Base-by-base conservation (phyloP, 2,113 vertebrate species). In the Panurus biarmicus region DNA sequence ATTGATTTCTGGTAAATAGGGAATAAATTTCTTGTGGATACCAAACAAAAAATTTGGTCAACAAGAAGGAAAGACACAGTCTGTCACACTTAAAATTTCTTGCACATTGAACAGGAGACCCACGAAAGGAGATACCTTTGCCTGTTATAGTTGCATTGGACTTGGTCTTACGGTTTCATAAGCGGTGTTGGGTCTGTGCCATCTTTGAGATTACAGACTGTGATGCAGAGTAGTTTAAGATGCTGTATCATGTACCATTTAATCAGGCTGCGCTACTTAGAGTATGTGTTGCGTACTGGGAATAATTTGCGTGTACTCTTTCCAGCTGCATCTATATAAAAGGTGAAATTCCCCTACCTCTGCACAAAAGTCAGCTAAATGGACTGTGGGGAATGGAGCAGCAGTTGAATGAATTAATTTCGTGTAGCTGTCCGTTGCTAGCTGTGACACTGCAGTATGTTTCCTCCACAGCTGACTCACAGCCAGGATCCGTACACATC, bases 341-440 rank as follows among this genome's bases (percentile, higher is more conserved):
- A 95, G 85, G 94, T 97, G 95, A 96, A 96, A 97, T 96, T 97
- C 94, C 95, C 95, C 57, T 85, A 85, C n/a, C 87, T 80, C 94
- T 0, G 1, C 50, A 45, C 38, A 51, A 89, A 94, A 95, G 71
- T 95, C 91, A 91, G 87, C 82, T 95, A 95, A 95, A 93, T 77
- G 96, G 85, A 35, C 95, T 95, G 89, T 45, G 56, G 95, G 93
- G 93, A 96, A 31, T 4, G 4, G 51, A 94, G 81, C 89, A 94
- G 96, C 82, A 89, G 89, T 82, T 71, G 78, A 94, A 91, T 51
- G 89, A 95, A 91, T 97, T 96, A 95, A 95, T 95, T 96, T 95
- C 40, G 35, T 95, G 91, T 95, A 94, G 71, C 93, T 95, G 93
- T 93, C 93, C 35, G 0, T 96, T 51, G 94, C 91, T 95, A 78